A percentile compares a stretch with the other conserved stretches of the same genome.
phyloP scores from a whole-genome alignment of 2,797 vertebrate genomes.

The Myotis findleyi region DNA sequence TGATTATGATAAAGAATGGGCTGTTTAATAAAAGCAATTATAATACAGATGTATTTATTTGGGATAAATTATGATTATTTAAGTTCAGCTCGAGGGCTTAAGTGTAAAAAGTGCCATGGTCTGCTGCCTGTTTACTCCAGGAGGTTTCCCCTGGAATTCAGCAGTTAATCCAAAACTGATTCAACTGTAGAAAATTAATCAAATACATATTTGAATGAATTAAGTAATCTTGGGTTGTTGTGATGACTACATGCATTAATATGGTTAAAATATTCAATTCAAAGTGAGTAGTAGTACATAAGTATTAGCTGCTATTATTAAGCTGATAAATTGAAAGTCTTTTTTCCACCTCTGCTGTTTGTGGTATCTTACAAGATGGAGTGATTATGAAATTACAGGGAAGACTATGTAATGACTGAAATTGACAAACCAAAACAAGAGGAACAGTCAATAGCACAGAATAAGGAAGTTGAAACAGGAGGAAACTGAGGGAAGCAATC shows the following conservation, averaged over 20 bases:
- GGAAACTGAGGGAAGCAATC: background rate
- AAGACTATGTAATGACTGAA: conserved; percentile 52
- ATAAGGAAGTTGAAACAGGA: conserved; percentile 31
- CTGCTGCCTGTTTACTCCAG: background rate
- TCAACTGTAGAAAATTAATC: background rate
- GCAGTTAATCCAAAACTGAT: background rate
- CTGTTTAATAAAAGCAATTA: background rate
- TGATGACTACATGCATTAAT: background rate
- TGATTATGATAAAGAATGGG: background rate
- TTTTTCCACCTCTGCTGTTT: background rate
- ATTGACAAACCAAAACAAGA: conserved; percentile 52
- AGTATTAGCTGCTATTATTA: background rate
- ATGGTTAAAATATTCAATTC: background rate
- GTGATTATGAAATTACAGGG: conserved; percentile 23
- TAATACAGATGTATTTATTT: background rate
- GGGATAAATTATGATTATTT: background rate
- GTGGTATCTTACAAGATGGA: conserved; percentile 16
- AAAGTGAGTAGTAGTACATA: background rate
- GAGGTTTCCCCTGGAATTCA: background rate
- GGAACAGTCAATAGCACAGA: background rate
- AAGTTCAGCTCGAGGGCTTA: background rate
- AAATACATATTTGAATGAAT: background rate
- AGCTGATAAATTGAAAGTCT: background rate
- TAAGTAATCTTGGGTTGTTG: background rate
- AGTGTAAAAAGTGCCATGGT: background rate